These are phyloP conservation scores for Delia radicum DNA, from an alignment of 1,140 invertebrate species.

Conservation along the genomic window DNA sequence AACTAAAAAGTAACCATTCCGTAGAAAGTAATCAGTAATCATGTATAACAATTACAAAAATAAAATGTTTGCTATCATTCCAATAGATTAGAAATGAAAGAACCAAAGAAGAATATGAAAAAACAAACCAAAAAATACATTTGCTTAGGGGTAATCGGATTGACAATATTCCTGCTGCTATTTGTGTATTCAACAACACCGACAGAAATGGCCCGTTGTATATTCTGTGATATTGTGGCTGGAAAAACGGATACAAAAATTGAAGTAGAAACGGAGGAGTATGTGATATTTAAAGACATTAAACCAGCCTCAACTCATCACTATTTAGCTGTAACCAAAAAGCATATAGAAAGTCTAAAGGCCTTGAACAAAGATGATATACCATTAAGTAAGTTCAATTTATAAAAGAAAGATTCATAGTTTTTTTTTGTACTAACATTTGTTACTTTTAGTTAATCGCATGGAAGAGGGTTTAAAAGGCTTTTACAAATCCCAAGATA, in stretches of 20 bases:
- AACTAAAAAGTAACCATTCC: too few relatives aligned
- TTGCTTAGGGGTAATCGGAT: background rate
- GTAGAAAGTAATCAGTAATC: too few relatives aligned
- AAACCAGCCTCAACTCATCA: constrained; percentile 79
- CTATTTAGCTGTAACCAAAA: constrained; percentile 76
- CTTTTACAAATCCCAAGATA: constrained; percentile 48
- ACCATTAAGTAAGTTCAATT: constrained; percentile 61
- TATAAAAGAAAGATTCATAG: background rate
- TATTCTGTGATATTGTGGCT: constrained; percentile 72
- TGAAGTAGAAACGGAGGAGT: constrained; percentile 71
- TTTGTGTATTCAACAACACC: background rate
- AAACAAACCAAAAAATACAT: constrained; percentile 15
- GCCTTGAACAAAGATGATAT: constrained; percentile 65
- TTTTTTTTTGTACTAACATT: background rate
- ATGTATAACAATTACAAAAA: too few relatives aligned
- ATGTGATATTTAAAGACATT: constrained; percentile 81
- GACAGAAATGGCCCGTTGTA: constrained; percentile 53
- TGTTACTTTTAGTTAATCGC: constrained; percentile 60
- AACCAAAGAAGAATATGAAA: background rate
- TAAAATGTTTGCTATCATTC: background rate
- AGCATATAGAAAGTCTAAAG: constrained; percentile 75
- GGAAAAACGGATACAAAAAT: constrained; percentile 59
- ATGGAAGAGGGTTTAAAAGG: constrained; percentile 57
- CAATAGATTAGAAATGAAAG: background rate
- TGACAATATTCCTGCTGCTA: background rate